phyloP scores from a whole-genome alignment of 53 echinoderm and acorn worm species.

The Temnopleurus reevesii region DNA sequence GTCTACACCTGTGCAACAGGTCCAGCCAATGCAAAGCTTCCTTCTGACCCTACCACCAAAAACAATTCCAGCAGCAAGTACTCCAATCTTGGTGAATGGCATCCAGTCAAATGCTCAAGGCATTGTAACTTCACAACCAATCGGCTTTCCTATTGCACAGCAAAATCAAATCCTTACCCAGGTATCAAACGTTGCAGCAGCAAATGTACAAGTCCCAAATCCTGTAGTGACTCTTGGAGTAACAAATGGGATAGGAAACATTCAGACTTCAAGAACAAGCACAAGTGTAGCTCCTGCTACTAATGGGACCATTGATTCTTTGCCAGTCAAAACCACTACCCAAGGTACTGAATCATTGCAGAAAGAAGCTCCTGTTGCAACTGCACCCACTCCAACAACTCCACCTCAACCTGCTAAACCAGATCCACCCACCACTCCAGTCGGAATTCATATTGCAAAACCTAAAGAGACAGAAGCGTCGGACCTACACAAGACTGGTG shows the following conservation, averaged over 20 bases:
- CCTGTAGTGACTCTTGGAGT: neutral
- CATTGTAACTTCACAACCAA: neutral
- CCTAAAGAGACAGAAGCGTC: neutral
- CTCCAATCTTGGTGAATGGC: neutral
- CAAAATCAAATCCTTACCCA: neutral
- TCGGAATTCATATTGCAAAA: conserved; percentile 18
- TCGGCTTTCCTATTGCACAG: neutral
- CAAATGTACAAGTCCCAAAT: neutral
- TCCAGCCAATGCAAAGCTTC: neutral
- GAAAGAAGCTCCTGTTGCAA: no score
- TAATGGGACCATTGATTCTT: neutral
- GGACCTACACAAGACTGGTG: conserved; percentile 28
- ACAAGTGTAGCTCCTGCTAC: neutral
- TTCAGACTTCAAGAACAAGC: neutral
- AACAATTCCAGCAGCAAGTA: neutral
- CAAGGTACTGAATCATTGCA: no score
- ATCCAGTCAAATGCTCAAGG: neutral
- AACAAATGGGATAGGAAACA: neutral
- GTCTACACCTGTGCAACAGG: neutral
- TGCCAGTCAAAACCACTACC: neutral
- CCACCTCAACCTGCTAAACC: neutral
- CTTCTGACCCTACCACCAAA: conserved; percentile 2
- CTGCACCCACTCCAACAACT: no score
- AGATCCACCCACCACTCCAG: neutral
- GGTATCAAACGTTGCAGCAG: neutral